A percentile compares a stretch with the other conserved stretches of the same genome.
phyloP scores from a whole-genome alignment of 2,797 vertebrate genomes.

The Ceyx erithaca region DNA sequence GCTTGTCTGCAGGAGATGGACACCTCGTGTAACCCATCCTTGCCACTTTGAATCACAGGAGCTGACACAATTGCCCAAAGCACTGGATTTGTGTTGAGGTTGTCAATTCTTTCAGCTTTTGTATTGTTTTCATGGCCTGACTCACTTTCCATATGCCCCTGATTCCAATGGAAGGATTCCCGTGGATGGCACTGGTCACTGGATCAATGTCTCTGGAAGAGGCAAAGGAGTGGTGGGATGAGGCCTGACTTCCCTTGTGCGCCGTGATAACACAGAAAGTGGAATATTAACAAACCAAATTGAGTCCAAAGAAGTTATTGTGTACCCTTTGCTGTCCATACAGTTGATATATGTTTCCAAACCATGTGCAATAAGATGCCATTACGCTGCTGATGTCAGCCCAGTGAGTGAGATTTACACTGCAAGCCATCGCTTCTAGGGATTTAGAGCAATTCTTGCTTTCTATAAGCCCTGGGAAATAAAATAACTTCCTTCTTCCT shows the following conservation, averaged over 20 bases:
- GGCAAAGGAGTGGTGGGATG: neutral
- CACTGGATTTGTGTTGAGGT: neutral
- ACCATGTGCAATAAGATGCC: slow-evolving; percentile 42
- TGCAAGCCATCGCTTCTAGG: slow-evolving; percentile 54
- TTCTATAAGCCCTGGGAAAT: slow-evolving; percentile 59
- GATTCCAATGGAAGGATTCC: neutral
- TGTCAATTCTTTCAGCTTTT: neutral
- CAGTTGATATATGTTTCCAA: slow-evolving; percentile 43
- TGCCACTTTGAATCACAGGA: neutral
- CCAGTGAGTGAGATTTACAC: slow-evolving; percentile 58
- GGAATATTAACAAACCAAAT: slow-evolving; percentile 54
- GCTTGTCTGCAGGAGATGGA: neutral
- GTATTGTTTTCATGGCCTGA: neutral
- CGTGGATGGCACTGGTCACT: neutral
- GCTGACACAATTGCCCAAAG: neutral
- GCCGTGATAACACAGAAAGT: neutral
- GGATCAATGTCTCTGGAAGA: fast-evolving
- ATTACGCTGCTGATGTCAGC: slow-evolving; percentile 45
- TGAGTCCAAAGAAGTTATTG: slow-evolving; percentile 38
- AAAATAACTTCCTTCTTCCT: slow-evolving; percentile 60
- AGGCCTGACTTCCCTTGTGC: neutral
- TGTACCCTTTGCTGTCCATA: slow-evolving; percentile 54
- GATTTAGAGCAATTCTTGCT: slow-evolving; percentile 63
- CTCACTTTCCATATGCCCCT: neutral
- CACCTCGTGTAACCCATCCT: neutral